Percentiles rank a stretch among this genome's conserved stretches.
Conservation (phyloP, 2,797 vertebrate genomes). For the Tapera naevia region DNA sequence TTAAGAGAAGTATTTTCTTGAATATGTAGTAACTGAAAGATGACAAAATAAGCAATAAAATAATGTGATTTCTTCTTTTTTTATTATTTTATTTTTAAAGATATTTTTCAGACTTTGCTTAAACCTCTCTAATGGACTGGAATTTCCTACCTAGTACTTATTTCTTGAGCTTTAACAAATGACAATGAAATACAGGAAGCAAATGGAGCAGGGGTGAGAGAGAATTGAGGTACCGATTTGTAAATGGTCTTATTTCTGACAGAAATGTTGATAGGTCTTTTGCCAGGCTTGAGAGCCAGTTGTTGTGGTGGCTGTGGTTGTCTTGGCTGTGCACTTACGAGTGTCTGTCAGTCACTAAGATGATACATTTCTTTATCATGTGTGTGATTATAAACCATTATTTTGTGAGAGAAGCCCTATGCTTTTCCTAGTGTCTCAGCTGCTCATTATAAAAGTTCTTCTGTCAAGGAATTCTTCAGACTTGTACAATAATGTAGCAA, state of each 20-base stretch:
- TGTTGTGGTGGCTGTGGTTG: conserved; percentile 54
- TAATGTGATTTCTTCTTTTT: neutral
- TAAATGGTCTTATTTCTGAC: conserved; percentile 65
- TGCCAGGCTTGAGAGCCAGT: conserved; percentile 45
- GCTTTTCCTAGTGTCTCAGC: conserved; percentile 59
- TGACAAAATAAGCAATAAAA: neutral
- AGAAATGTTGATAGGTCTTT: conserved; percentile 67
- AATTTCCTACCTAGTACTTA: neutral
- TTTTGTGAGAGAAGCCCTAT: conserved; percentile 59
- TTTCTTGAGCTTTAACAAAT: neutral
- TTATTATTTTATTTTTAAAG: neutral
- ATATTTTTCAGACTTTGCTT: neutral
- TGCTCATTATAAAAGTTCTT: conserved; percentile 68
- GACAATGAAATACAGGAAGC: conserved; percentile 16
- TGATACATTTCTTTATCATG: conserved; percentile 64
- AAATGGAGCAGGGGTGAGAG: conserved; percentile 12
- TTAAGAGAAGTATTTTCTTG: neutral
- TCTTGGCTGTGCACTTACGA: conserved; percentile 57
- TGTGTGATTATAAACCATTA: conserved; percentile 73
- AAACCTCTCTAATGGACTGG: neutral
- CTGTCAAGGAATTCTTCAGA: conserved; percentile 68
- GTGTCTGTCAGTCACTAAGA: conserved; percentile 54
- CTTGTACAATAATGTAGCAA: conserved; percentile 68
- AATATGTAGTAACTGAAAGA: neutral
- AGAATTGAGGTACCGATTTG: conserved; percentile 41